phyloP scores from a whole-genome alignment of 2,113 vertebrate species.

The Campylomormyrus numenius region DNA sequence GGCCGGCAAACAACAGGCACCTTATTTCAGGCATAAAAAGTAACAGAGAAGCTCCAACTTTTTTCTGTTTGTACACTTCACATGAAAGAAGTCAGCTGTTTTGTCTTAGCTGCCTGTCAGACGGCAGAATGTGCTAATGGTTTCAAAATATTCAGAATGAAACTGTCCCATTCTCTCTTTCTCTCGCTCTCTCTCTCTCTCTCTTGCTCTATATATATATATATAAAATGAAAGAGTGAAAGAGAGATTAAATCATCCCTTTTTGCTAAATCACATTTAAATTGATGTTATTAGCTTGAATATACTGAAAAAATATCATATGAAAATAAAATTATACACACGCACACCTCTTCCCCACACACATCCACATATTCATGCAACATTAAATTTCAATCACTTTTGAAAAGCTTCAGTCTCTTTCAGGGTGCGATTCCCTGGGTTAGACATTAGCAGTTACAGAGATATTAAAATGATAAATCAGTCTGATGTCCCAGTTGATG shows the following conservation, averaged over 20 bases:
- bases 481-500: background rate
- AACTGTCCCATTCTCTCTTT: background rate
- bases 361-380: background rate
- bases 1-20: background rate
- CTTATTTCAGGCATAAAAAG: background rate
- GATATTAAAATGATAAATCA: conserved; percentile 6
- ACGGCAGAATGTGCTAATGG: background rate
- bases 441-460: background rate
- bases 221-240: background rate
- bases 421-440: background rate
- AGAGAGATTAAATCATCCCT: background rate
- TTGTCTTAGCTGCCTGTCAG: background rate
- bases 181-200: background rate
- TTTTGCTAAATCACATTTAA: background rate
- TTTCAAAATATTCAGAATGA: background rate
- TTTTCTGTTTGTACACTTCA: background rate
- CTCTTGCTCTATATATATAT: background rate
- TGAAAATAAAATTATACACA: background rate
- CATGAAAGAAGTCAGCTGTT: background rate
- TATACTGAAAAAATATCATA: background rate
- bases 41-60: background rate
- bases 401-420: background rate
- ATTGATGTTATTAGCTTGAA: background rate
- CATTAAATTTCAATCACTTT: background rate
- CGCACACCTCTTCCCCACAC: background rate